A percentile compares a stretch with the other conserved stretches of the same genome.
These are phyloP conservation scores for Reinhardtius hippoglossoides DNA, from an alignment of 2,113 vertebrate species.

Conservation along the genomic window DNA sequence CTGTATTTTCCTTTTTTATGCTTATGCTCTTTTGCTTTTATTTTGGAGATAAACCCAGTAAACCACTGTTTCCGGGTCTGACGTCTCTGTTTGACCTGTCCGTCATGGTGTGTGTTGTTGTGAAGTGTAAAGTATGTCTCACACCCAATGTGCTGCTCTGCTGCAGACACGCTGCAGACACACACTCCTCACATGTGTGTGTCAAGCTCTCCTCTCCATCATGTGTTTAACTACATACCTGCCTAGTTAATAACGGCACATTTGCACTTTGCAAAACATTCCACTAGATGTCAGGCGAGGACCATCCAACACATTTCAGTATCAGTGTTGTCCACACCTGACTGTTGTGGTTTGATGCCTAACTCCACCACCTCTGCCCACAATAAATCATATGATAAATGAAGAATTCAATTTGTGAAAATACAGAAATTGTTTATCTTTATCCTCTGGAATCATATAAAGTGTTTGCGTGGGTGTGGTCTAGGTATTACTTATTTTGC, in stretches of 20 bases:
- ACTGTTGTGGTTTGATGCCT: not conserved
- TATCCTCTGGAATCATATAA: no score
- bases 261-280: not conserved
- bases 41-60: not conserved
- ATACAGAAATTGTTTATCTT: no score
- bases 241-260: not conserved
- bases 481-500: no score
- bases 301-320: not conserved
- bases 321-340: not conserved
- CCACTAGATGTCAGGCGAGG: slow-evolving; percentile 7
- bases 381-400: not conserved
- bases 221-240: not conserved
- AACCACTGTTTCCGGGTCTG: not conserved
- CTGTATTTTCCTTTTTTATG: not conserved
- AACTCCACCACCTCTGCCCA: no score
- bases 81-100: not conserved
- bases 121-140: slow-evolving; percentile 4
- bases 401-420: not conserved
- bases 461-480: no score
- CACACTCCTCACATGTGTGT: not conserved
- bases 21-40: not conserved
- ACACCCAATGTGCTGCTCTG: not conserved
- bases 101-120: not conserved
- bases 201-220: not conserved
- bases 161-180: not conserved